A percentile compares a stretch with the other conserved stretches of the same genome.
Evolutionary conservation across 2,113 vertebrate species (phyloP).

Genomic region (Otus sunia): DNA sequence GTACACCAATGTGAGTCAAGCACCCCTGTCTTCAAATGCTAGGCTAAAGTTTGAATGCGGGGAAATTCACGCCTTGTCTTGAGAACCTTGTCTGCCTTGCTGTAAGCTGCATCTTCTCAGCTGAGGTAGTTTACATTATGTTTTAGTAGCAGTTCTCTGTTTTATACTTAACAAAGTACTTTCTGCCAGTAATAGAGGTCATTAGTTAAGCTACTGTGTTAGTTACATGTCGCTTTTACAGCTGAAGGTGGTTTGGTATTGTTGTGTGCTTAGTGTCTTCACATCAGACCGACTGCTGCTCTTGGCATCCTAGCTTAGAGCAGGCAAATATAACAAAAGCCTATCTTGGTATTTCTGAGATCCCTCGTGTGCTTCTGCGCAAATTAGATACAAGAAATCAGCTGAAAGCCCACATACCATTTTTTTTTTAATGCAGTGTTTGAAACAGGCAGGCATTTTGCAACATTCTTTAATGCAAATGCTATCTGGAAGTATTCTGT

Average conservation of each 20-base stretch:
- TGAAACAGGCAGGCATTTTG: not conserved
- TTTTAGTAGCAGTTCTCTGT: not conserved
- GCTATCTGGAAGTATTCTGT: not conserved
- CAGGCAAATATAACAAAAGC: not conserved
- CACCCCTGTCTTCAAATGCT: accelerated
- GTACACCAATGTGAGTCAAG: accelerated
- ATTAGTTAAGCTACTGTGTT: not conserved
- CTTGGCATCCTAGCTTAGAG: not conserved
- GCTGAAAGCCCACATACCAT: not conserved
- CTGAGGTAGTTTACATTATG: not conserved
- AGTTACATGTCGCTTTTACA: not conserved
- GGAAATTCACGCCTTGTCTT: not conserved
- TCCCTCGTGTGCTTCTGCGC: accelerated
- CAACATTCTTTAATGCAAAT: not conserved
- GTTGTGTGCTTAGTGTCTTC: not conserved
- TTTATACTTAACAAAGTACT: not conserved
- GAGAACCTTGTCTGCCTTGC: not conserved
- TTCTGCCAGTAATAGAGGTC: not conserved
- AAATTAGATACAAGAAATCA: not conserved
- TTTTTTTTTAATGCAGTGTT: not conserved
- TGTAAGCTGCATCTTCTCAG: not conserved
- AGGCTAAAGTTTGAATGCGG: not conserved
- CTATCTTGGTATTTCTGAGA: not conserved
- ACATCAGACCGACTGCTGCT: not conserved
- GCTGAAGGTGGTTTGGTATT: not conserved